A percentile compares a stretch with the other conserved stretches of the same genome.
phyloP scores from a whole-genome alignment of 1,140 invertebrate genomes.

The Luehdorfia chinensis region DNA sequence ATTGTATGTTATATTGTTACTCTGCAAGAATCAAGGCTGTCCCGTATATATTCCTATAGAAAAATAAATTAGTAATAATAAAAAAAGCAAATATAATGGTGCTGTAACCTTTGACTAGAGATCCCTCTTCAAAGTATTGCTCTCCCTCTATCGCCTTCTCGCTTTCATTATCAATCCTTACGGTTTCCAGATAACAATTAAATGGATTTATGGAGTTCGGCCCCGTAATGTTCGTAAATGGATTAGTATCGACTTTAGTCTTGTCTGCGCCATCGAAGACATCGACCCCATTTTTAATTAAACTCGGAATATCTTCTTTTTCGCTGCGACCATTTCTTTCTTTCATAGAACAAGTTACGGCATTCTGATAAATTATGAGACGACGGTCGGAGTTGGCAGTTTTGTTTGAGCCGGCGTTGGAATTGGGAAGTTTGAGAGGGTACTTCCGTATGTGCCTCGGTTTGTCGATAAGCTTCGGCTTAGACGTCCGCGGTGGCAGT shows the following conservation, averaged over 20 bases:
- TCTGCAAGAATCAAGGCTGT: too few relatives aligned
- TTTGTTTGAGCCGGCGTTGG: not conserved
- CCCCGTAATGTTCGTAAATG: constrained; percentile 28
- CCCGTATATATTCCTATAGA: too few relatives aligned
- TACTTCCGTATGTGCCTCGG: constrained; percentile 60
- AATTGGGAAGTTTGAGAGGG: constrained; percentile 41
- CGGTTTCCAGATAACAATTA: constrained; percentile 21
- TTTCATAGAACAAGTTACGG: constrained; percentile 15
- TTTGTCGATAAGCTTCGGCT: constrained; percentile 58
- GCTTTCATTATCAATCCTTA: constrained; percentile 2
- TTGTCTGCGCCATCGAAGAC: constrained; percentile 32
- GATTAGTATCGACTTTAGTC: constrained; percentile 34
- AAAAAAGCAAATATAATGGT: too few relatives aligned
- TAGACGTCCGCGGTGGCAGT: constrained; percentile 47
- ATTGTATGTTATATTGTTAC: too few relatives aligned
- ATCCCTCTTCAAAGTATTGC: constrained; percentile 17
- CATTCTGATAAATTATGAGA: constrained; percentile 52
- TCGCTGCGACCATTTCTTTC: not conserved
- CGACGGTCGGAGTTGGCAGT: not conserved
- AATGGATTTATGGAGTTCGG: constrained; percentile 34
- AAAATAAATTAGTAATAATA: too few relatives aligned
- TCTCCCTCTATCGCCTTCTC: constrained; percentile 13
- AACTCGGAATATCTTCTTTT: not conserved
- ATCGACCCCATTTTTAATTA: constrained; percentile 24
- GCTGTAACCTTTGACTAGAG: constrained; percentile 3